These are phyloP conservation scores for Ditula angustiorana DNA, from an alignment of 2,888 invertebrate species.

Conservation along the genomic window DNA sequence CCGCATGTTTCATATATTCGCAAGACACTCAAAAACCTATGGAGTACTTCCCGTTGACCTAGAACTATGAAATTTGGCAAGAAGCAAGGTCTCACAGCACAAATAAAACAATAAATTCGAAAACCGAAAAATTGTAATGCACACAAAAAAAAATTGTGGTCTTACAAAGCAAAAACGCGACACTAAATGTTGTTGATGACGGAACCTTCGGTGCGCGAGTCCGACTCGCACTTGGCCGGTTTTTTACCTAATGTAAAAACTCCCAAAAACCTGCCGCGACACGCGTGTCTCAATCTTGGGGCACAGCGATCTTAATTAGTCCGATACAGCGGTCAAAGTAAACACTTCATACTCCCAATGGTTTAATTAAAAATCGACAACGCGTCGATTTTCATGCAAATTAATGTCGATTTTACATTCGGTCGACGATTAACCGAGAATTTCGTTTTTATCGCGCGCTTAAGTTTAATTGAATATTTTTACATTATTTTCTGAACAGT, in stretches of 20 bases:
- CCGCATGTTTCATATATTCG: no score
- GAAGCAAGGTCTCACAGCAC: no score
- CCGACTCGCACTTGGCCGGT: neutral
- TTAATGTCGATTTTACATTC: constrained; percentile 18
- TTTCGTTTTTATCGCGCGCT: neutral
- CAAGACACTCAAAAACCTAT: no score
- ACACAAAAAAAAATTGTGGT: no score
- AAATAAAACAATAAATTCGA: no score
- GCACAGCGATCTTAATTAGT: constrained; percentile 55
- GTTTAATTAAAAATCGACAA: constrained; percentile 48
- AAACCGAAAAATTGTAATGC: no score
- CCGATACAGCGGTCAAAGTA: constrained; percentile 55
- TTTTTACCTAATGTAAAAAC: constrained; percentile 1
- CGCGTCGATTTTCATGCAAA: constrained; percentile 25
- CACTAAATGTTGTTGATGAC: no score
- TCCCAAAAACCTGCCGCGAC: constrained; percentile 36
- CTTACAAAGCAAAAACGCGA: no score
- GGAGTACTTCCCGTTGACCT: no score
- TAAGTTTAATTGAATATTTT: neutral
- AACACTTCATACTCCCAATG: constrained; percentile 55
- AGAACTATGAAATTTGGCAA: no score
- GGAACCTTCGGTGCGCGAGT: no score
- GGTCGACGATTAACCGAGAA: neutral
- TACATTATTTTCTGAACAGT: neutral
- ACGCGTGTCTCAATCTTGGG: constrained; percentile 46